These are phyloP conservation scores for Phataginus tetradactyla DNA, from an alignment of 2,797 vertebrate genomes.

Conservation along the genomic window DNA sequence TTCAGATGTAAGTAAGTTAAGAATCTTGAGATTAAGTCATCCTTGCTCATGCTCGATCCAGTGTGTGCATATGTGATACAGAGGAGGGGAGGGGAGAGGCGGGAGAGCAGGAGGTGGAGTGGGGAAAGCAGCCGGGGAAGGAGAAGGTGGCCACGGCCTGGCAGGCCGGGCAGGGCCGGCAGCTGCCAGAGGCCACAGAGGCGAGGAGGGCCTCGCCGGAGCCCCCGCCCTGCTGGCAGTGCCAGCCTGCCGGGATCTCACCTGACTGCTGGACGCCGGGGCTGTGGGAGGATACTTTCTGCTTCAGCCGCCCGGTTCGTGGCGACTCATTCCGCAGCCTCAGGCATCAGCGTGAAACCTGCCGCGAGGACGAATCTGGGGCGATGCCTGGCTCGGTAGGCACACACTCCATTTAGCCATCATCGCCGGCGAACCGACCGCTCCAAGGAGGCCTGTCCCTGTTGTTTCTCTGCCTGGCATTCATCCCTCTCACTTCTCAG, in stretches of 20 bases:
- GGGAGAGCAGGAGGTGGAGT: not conserved
- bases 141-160: not conserved
- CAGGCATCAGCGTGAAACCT: not conserved
- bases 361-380: not conserved
- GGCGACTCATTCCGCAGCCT: not conserved
- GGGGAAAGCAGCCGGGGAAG: not conserved
- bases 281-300: not conserved
- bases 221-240: no score
- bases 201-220: fast-evolving
- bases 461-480: not conserved
- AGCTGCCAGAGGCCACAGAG: no score
- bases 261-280: no score
- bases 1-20: not conserved
- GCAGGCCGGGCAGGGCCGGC: no score
- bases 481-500: not conserved
- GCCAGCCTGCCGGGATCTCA: not conserved
- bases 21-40: not conserved
- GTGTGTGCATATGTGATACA: not conserved
- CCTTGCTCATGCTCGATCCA: not conserved
- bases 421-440: no score
- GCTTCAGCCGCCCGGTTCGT: not conserved
- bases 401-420: no score
- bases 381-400: no score
- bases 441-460: no score
- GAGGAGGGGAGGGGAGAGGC: not conserved